Evolutionary conservation across 2,888 invertebrate species (phyloP).

Genomic region (Zeuzera pyrina): DNA sequence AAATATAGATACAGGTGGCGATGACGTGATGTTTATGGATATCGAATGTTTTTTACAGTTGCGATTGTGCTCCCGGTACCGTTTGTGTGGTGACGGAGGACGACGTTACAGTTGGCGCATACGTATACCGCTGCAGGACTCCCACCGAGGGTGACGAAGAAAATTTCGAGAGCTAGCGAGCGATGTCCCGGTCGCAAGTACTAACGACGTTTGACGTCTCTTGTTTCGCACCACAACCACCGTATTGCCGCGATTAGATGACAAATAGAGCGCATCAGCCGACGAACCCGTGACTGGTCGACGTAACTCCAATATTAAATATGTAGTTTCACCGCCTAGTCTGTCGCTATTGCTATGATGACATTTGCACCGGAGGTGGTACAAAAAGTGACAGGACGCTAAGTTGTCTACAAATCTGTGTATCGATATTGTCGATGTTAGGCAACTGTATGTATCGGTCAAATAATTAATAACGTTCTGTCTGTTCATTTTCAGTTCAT

Average conservation of each 20-base stretch:
- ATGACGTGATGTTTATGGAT: no score
- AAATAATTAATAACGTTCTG: no score
- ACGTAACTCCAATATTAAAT: neutral
- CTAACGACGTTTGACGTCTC: neutral
- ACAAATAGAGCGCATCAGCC: neutral
- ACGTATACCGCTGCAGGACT: slow-evolving; percentile 25
- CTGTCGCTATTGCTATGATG: no score
- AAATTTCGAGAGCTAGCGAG: slow-evolving; percentile 20
- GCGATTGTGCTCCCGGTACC: slow-evolving; percentile 21
- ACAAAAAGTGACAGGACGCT: no score
- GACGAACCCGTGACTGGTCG: neutral
- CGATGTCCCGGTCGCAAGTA: neutral
- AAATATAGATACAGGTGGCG: no score
- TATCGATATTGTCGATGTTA: no score
- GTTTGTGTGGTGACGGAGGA: slow-evolving; percentile 23
- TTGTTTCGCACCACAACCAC: neutral
- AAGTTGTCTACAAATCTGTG: no score
- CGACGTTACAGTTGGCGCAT: slow-evolving; percentile 14
- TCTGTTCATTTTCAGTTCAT: no score
- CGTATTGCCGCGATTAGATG: neutral
- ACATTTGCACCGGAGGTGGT: no score
- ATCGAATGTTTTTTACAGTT: slow-evolving; percentile 36
- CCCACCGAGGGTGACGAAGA: slow-evolving; percentile 3
- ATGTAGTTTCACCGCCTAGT: no score
- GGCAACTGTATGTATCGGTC: no score